Percentiles rank a stretch among this genome's conserved stretches.
Conservation (phyloP, 1,140 invertebrate species). For the Euglossa dilemma region DNA sequence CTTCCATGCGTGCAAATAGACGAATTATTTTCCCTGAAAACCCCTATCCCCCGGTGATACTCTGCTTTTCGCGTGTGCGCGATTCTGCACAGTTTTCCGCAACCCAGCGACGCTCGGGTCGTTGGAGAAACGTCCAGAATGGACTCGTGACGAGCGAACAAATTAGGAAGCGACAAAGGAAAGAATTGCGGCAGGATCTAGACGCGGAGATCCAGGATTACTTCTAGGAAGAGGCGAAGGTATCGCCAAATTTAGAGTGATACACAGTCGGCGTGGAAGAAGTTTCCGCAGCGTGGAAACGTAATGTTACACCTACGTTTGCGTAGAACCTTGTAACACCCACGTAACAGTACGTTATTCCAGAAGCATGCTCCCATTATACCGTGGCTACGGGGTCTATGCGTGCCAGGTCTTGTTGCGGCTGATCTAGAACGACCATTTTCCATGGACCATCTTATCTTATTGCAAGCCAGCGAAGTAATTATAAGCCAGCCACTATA, state of each 20-base stretch:
- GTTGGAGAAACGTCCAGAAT: too few species aligned
- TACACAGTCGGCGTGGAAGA: neutral
- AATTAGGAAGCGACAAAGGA: too few species aligned
- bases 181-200: neutral
- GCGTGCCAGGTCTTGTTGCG: constrained; percentile 56
- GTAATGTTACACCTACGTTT: constrained; percentile 53
- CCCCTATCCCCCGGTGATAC: too few species aligned
- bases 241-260: constrained; percentile 26
- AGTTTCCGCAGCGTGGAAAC: neutral
- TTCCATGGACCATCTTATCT: constrained; percentile 30
- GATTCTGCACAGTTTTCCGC: too few species aligned
- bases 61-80: too few species aligned
- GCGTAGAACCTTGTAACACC: constrained; percentile 53
- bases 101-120: too few species aligned
- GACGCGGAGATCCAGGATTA: neutral
- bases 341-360: constrained; percentile 58
- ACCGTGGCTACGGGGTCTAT: constrained; percentile 6
- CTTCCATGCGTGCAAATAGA: too few species aligned
- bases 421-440: constrained; percentile 59
- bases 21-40: too few species aligned
- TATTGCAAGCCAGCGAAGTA: constrained; percentile 45
- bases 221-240: neutral
- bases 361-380: constrained; percentile 61
- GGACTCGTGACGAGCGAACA: too few species aligned
- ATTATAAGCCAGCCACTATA: constrained; percentile 55